A percentile compares a stretch with the other conserved stretches of the same genome.
Evolutionary conservation across 2,113 vertebrate genomes (phyloP).

Genomic region (Plectropomus leopardus): DNA sequence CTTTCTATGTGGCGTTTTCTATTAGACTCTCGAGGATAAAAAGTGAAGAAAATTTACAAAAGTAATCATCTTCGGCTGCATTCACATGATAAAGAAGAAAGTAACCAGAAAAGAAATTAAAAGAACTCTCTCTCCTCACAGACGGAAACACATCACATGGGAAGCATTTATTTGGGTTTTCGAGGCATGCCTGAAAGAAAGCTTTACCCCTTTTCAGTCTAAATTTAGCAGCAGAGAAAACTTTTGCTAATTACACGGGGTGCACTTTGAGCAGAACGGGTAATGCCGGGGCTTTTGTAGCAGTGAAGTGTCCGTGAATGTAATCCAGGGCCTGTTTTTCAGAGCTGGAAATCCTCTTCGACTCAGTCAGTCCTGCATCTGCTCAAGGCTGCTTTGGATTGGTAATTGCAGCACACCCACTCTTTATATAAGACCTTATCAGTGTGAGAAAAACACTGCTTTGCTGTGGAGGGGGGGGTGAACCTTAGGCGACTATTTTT

Average conservation of each 20-base stretch:
- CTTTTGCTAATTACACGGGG: constrained; percentile 44
- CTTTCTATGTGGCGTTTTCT: not conserved
- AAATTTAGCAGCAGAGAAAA: constrained; percentile 49
- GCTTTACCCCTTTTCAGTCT: constrained; percentile 22
- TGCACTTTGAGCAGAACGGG: constrained; percentile 21
- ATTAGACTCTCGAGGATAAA: not conserved
- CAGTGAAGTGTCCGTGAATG: constrained; percentile 31
- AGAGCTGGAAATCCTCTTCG: constrained; percentile 35
- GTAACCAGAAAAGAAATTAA: not conserved
- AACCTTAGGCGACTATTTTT: constrained; percentile 76
- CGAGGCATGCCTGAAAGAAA: constrained; percentile 1
- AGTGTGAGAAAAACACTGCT: constrained; percentile 67
- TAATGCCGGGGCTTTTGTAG: constrained; percentile 37
- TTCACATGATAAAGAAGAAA: not conserved
- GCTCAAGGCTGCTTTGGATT: constrained; percentile 54
- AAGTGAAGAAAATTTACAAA: not conserved
- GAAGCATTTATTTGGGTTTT: constrained; percentile 33
- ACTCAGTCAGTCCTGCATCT: constrained; percentile 63
- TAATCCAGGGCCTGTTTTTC: constrained; percentile 53
- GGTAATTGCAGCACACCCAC: constrained; percentile 72
- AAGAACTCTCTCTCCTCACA: not conserved
- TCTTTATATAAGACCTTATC: constrained; percentile 80
- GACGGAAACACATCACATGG: constrained; percentile 2
- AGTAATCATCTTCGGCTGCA: not conserved
- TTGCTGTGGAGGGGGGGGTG: constrained; percentile 36